Evolutionary conservation across 1,140 invertebrate species (phyloP), one percentile per base, ranked within the genome.

Genomic region (Dolichoris vasculosae): DNA sequence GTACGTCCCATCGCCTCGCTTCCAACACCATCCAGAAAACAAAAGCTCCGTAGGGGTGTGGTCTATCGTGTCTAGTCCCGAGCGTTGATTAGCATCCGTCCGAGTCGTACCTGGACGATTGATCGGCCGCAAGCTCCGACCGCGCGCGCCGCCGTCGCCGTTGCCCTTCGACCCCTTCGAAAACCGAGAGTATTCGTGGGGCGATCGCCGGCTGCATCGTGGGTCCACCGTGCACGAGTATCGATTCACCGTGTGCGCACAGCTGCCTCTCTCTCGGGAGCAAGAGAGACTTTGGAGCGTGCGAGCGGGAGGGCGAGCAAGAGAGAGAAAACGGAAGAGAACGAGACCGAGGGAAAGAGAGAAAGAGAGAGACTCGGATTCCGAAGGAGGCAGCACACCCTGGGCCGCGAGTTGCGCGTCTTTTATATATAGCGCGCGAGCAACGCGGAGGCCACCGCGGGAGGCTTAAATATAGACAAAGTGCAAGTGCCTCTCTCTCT

Each of bases 401-500:
- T 73, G 59, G 76, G 32, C n/a, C 48, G 51, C 32, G 59, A 40
- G 51, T 26, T 48, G 32, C 32, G 23, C 48, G 32, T 78, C 76
- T 78, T 78, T 78, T 82, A 82, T 82, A 82, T 82, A 82, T 82
- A 82, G 80, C 64, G 8, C 46, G 30, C 26, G 43, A 43, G 80
- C 40, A 38, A 69, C 67, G 64, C 69, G 80, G 67, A 82, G 80
- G 80, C 80, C 80, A 83, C 69, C 51, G 51, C 32, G 48, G 38
- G 32, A 40, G n/a, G 35, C 69, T 83, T 83, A 83, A 83, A 83
- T 83, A 83, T 83, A 83, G 82, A 75, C 38, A 43, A 76, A 75
- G 82, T 83, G 71, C 80, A 73, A 73, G 46, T 82, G 32, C 69
- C 43, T 82, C 69, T 73, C 35, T 59, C 76, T 9, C n/a, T 38